Percentiles rank a stretch among this genome's conserved stretches.
phyloP scores from a whole-genome alignment of 2,797 vertebrate genomes.

The Glyptemys insculpta region DNA sequence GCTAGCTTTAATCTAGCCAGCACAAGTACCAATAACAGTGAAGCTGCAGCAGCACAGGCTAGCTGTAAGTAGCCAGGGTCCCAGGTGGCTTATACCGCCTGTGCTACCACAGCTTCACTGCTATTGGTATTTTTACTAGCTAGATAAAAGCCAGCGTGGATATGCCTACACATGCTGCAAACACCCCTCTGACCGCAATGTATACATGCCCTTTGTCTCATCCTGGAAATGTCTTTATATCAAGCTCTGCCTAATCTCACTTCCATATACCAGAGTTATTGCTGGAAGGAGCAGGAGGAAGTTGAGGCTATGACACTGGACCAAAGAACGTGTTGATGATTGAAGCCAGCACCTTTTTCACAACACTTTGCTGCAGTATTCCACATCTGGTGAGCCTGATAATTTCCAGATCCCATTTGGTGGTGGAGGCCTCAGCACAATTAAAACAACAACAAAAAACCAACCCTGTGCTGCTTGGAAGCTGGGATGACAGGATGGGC shows the following conservation, averaged over 20 bases:
- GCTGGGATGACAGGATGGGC: neutral
- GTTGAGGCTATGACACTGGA: neutral
- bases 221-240: neutral
- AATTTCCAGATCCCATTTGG: neutral
- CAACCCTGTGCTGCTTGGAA: neutral
- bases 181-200: neutral
- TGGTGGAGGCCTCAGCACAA: neutral
- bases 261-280: neutral
- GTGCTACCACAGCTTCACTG: neutral
- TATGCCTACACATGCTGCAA: neutral
- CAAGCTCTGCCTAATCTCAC: neutral
- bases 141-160: neutral
- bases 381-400: neutral
- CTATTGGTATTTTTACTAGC: neutral
- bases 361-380: neutral
- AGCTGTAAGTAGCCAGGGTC: neutral
- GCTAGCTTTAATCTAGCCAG: neutral
- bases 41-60: neutral
- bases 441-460: neutral
- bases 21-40: neutral
- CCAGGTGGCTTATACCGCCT: too few relatives aligned
- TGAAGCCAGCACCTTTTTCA: slow-evolving; percentile 21
- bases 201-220: neutral
- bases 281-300: neutral
- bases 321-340: neutral